Evolutionary conservation across 2,888 invertebrate species (phyloP), one percentile per base, ranked within the genome.

Genomic region (Bembecia ichneumoniformis): DNA sequence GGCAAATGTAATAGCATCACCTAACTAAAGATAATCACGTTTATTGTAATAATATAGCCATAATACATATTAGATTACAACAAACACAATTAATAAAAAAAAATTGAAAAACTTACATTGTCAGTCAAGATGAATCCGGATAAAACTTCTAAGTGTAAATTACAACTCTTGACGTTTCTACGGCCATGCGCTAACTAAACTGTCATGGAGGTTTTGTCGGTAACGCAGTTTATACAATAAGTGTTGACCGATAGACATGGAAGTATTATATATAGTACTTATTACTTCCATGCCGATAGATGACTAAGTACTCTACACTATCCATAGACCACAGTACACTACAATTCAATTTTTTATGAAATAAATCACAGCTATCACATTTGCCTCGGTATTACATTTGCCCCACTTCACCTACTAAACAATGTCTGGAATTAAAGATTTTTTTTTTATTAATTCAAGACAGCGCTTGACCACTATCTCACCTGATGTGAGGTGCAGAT

Each of bases 71-170:
- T 35, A 43, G 43, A 11, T 20, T n/a, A 20, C 28, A 10, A 20
- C 3, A 9, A 46, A n/a, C 46, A 20, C n/a, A 46, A 20, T 20
- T 28, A 5, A 46, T 28, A 10, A 46, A 28, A 46, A 28, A 20
- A 9, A 46, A 46, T 9, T 46, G 28, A 17, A 46, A 46, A 46
- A 46, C 46, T 46, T 46, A 46, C 28, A 16, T 44, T 15, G 14
- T 10, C 10, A 15, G 13, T 16, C 44, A 3, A 44, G 11, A 46
- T 46, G 20, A 28, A 46, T 3, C 20, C n/a, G 10, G 43, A 43
- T 43, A n/a, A 43, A 43, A 43, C 7, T 43, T 43, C n/a, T 10
- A 13, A 13, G 7, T 43, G n/a, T 43, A 13, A 43, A 43, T 43
- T 43, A 10, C 10, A 10, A 13, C 43, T 43, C 43, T 13, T 10